Evolutionary conservation across 2,113 vertebrate species (phyloP).

Genomic region (Melanocharis versteri): DNA sequence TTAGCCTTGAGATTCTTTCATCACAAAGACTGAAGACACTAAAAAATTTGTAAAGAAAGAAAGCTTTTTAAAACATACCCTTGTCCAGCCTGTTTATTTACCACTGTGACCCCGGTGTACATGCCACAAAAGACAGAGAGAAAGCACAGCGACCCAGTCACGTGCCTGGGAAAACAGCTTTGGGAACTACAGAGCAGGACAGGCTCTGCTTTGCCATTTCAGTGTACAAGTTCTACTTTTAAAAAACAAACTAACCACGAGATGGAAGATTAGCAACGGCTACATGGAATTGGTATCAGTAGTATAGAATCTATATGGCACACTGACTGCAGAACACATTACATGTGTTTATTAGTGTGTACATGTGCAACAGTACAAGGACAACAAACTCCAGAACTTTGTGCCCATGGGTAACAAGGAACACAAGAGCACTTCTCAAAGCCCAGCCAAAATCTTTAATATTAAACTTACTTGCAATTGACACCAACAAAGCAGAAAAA

Average conservation of each 20-base stretch:
- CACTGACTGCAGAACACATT: not conserved
- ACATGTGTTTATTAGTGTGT: not conserved
- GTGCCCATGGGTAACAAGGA: not conserved
- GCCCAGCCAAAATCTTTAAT: not conserved
- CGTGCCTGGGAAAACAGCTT: not conserved
- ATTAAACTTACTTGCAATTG: not conserved
- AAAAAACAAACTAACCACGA: fast-evolving
- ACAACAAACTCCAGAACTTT: not conserved
- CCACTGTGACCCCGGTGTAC: not conserved
- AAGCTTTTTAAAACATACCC: not conserved
- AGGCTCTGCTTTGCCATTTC: not conserved
- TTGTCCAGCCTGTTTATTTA: not conserved
- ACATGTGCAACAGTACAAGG: not conserved
- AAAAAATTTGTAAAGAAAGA: not conserved
- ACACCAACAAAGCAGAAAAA: not conserved
- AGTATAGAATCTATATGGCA: not conserved
- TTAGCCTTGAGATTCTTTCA: not conserved
- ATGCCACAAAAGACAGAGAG: not conserved
- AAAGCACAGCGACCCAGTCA: not conserved
- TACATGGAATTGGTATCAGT: not conserved
- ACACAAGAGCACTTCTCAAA: not conserved
- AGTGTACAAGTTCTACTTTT: not conserved
- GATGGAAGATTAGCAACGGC: not conserved
- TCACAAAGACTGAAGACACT: not conserved
- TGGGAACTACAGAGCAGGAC: not conserved